Percentiles rank a stretch among this genome's conserved stretches.
Conservation (phyloP, 92 coral and sea anemone genomes). For the Metridium senile region DNA sequence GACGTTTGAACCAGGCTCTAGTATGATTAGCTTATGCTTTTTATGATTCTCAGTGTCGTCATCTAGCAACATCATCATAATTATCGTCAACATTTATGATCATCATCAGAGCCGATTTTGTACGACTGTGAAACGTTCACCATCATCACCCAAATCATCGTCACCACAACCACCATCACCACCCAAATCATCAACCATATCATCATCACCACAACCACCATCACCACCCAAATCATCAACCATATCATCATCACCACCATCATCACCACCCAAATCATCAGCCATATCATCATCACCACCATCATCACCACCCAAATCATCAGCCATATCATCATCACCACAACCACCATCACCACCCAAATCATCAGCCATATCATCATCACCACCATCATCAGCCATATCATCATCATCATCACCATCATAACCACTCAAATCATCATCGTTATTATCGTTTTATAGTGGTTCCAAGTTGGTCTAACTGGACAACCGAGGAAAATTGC, state of each 20-base stretch:
- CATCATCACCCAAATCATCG: neutral
- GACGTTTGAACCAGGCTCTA: too few relatives aligned
- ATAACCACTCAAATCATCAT: neutral
- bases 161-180: neutral
- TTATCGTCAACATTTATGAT: slow-evolving; percentile 1
- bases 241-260: neutral
- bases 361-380: slow-evolving; percentile 2
- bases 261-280: neutral
- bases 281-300: neutral
- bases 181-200: neutral
- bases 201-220: neutral
- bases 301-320: neutral
- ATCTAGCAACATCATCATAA: neutral
- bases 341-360: neutral
- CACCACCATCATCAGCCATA: neutral
- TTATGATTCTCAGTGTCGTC: neutral
- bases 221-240: neutral
- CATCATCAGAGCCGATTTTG: neutral
- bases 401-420: neutral
- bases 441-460: slow-evolving; percentile 7
- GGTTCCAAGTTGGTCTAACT: slow-evolving; percentile 35
- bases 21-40: too few relatives aligned
- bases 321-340: neutral
- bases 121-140: too few relatives aligned
- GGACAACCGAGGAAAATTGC: slow-evolving; percentile 24